A percentile compares a stretch with the other conserved stretches of the same genome.
Evolutionary conservation across 2,888 invertebrate genomes (phyloP).

Genomic region (Acutogordius australiensis): DNA sequence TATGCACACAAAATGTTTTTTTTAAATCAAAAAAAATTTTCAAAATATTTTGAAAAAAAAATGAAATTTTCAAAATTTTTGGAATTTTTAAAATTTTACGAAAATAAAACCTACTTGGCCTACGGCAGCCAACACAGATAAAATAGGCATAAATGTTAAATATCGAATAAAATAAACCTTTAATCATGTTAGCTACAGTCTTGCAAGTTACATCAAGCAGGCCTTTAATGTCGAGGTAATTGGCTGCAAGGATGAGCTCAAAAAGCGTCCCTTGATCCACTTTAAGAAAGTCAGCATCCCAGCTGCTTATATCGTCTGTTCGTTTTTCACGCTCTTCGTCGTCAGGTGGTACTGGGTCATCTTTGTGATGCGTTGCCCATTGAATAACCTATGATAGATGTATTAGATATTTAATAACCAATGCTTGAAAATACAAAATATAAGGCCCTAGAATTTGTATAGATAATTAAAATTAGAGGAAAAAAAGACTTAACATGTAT

Average conservation of each 20-base stretch:
- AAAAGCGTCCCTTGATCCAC: slow-evolving; percentile 86
- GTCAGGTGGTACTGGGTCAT: slow-evolving; percentile 76
- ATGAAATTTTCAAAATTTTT: too few species aligned
- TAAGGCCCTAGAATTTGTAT: background rate
- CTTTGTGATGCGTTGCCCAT: slow-evolving; percentile 31
- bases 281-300: slow-evolving; percentile 96
- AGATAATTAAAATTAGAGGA: too few species aligned
- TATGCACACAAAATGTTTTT: too few species aligned
- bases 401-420: background rate
- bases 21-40: too few species aligned
- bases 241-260: slow-evolving; percentile 76
- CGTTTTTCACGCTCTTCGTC: slow-evolving; percentile 87
- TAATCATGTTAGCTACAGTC: slow-evolving; percentile 32
- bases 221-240: slow-evolving; percentile 74
- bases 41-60: too few species aligned
- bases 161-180: too few species aligned
- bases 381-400: slow-evolving; percentile 19
- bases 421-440: background rate
- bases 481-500: too few species aligned
- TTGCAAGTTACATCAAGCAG: slow-evolving; percentile 88
- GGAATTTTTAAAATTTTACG: too few species aligned
- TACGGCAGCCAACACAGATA: too few species aligned
- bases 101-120: too few species aligned
- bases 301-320: slow-evolving; percentile 92
- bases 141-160: too few species aligned